Conservation (phyloP, 1,140 invertebrate genomes). For the Armadillidium nasatum region DNA sequence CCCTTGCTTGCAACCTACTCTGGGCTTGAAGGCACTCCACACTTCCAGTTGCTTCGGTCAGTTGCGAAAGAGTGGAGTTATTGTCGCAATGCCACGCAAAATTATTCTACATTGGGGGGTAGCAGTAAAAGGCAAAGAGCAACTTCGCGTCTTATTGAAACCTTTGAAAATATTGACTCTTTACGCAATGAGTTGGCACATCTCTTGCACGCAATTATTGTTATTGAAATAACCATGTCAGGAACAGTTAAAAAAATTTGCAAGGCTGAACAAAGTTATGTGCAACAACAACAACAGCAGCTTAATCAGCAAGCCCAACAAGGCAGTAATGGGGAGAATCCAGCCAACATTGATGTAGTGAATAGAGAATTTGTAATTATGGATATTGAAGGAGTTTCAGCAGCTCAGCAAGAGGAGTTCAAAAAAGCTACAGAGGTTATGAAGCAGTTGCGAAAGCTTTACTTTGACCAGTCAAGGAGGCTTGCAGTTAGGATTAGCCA, state of each 20-base stretch:
- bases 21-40: slow-evolving; percentile 42
- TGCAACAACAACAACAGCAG: slow-evolving; percentile 38
- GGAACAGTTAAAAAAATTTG: slow-evolving; percentile 40
- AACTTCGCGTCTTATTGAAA: slow-evolving; percentile 44
- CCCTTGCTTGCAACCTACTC: slow-evolving; percentile 43
- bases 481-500: slow-evolving; percentile 43
- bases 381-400: slow-evolving; percentile 35
- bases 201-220: slow-evolving; percentile 39
- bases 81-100: slow-evolving; percentile 45
- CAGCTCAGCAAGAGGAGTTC: slow-evolving; percentile 35
- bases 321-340: slow-evolving; percentile 24
- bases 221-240: slow-evolving; percentile 38
- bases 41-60: slow-evolving; percentile 45
- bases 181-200: slow-evolving; percentile 40
- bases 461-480: slow-evolving; percentile 44
- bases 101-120: slow-evolving; percentile 43
- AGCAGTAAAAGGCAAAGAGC: slow-evolving; percentile 43
- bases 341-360: slow-evolving; percentile 25
- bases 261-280: slow-evolving; percentile 30
- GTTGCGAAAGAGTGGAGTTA: slow-evolving; percentile 45
- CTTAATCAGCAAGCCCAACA: slow-evolving; percentile 27
- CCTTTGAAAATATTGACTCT: slow-evolving; percentile 44
- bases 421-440: slow-evolving; percentile 42
- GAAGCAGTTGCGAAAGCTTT: slow-evolving; percentile 44
- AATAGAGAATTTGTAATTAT: slow-evolving; percentile 29